Evolutionary conservation across 1,140 invertebrate genomes (phyloP), one percentile per base, ranked within the genome.

Genomic region (Heterodera carotae): DNA sequence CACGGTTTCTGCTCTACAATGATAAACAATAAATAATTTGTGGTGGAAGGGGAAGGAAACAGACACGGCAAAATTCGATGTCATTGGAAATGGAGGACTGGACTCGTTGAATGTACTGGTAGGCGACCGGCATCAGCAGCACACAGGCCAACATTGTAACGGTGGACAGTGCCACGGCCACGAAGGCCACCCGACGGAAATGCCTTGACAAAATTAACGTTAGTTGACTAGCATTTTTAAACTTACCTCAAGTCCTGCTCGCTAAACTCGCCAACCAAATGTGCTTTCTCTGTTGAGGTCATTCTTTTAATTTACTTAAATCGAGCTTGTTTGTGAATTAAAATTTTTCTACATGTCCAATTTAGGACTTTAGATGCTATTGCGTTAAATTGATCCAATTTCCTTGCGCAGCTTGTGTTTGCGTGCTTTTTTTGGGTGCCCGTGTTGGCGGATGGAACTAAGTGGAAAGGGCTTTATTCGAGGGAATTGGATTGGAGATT

Each of bases 111-210:
- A 86, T 77, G 68, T 86, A 83, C 67, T 87, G 85, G 76, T 87
- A 87, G 33, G 82, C 78, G 12, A 86, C 74, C 39, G 85, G 85
- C 67, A 88, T 62, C 22, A 86, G 25, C 15, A 86, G 74, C 22
- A 87, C 81, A 73, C 83, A 87, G 1, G 81, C 79, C 34, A 86
- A 69, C 81, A 86, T 87, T 25, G 86, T 86, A 29, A 86, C 82
- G 5, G 85, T 86, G 27, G 85, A 87, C 36, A 87, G 71, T 12
- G 84, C 85, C 34, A 86, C 85, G 2, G 85, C 84, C 6, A 85
- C 74, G 70, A 86, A 86, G 18, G 85, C 85, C 22, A 83, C 76
- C 5, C 80, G 64, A 18, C 82, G 80, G 70, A 83, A 83, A 53
- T 83, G 82, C 36, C 80, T 74, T 29, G 15, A 33, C 6, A 25